Conservation (phyloP, 1,140 invertebrate species). For the Tachypleus tridentatus region DNA sequence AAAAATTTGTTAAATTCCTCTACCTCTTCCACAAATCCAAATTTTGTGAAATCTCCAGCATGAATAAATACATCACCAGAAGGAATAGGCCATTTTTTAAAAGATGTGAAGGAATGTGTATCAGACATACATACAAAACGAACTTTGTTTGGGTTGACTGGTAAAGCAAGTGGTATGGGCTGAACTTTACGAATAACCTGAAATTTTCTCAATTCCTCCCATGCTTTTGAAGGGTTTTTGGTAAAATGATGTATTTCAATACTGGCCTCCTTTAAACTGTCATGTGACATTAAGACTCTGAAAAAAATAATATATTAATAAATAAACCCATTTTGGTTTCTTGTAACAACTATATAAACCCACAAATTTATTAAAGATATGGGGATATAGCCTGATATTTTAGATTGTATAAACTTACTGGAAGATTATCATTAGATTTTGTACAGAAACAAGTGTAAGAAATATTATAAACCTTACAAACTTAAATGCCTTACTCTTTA, state of each 20-base stretch:
- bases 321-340: too few relatives aligned
- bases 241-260: slow-evolving; percentile 40
- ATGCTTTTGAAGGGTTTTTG: slow-evolving; percentile 50
- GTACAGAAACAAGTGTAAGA: too few relatives aligned
- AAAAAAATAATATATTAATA: too few relatives aligned
- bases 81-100: slow-evolving; percentile 56
- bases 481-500: too few relatives aligned
- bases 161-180: slow-evolving; percentile 41
- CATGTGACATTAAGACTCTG: too few relatives aligned
- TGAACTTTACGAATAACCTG: slow-evolving; percentile 55
- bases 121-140: slow-evolving; percentile 79
- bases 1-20: slow-evolving; percentile 69
- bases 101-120: slow-evolving; percentile 62
- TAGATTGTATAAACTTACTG: too few relatives aligned
- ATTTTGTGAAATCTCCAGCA: slow-evolving; percentile 74
- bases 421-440: too few relatives aligned
- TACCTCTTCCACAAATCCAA: slow-evolving; percentile 59
- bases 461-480: too few relatives aligned
- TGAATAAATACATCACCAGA: slow-evolving; percentile 75
- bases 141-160: slow-evolving; percentile 43
- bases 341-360: too few relatives aligned
- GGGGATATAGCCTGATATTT: too few relatives aligned
- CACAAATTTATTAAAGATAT: too few relatives aligned
- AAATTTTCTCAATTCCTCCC: slow-evolving; percentile 43
- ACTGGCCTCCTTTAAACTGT: too few relatives aligned